Percentiles rank a stretch among this genome's conserved stretches.
Evolutionary conservation across 2,888 invertebrate species (phyloP).

Genomic region (Aproaerema taeniolella): DNA sequence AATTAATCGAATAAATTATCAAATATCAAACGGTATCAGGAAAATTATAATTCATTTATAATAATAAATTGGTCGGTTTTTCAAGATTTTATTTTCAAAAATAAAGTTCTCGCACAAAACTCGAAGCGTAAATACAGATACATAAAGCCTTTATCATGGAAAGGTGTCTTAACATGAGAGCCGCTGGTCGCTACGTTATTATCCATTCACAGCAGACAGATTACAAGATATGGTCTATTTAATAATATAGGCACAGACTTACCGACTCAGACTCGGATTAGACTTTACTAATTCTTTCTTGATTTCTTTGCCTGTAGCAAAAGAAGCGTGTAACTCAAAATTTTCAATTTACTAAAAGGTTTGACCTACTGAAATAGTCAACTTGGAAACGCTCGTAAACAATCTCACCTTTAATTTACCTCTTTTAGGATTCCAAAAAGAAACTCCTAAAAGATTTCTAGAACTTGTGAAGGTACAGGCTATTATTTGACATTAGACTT

Average conservation of each 20-base stretch:
- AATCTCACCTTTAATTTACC: too few relatives aligned
- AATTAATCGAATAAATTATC: background rate
- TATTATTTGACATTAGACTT: too few relatives aligned
- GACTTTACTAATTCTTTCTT: conserved; percentile 24
- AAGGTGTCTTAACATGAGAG: conserved; percentile 20
- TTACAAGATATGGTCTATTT: conserved; percentile 56
- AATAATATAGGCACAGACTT: conserved; percentile 42
- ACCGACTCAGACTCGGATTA: conserved; percentile 34
- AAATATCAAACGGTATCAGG: background rate
- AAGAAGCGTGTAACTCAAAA: background rate
- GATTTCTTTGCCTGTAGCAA: conserved; percentile 14
- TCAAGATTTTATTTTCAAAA: background rate
- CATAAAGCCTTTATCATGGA: too few relatives aligned
- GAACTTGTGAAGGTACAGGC: too few relatives aligned
- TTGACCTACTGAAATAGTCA: too few relatives aligned
- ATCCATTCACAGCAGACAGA: conserved; percentile 57
- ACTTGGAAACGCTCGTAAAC: too few relatives aligned
- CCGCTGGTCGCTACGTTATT: conserved; percentile 43
- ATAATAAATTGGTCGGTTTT: background rate
- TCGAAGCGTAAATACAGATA: too few relatives aligned
- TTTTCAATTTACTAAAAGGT: too few relatives aligned
- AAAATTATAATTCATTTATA: too few relatives aligned
- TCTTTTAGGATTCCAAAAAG: too few relatives aligned
- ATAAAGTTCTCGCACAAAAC: background rate
- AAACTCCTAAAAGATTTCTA: too few relatives aligned